phyloP scores from a whole-genome alignment of 2,797 vertebrate species.

The Graptemys geographica region DNA sequence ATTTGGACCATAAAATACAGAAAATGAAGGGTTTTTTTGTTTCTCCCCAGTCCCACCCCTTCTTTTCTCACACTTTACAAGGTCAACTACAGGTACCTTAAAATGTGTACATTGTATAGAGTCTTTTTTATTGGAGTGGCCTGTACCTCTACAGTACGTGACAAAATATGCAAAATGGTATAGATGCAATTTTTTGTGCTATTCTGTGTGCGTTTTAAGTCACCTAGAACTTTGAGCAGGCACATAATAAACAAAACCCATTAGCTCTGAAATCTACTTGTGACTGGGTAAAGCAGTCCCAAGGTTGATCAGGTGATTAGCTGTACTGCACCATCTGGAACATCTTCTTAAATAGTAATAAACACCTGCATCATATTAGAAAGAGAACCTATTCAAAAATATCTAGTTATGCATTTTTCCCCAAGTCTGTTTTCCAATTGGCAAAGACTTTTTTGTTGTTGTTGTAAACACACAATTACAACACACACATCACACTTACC shows the following conservation, averaged over 20 bases:
- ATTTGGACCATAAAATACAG: not conserved
- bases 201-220: not conserved
- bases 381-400: not conserved
- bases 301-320: rapidly evolving
- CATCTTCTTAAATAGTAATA: not conserved
- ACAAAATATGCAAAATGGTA: not conserved
- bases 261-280: not conserved
- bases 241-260: not conserved
- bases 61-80: not conserved
- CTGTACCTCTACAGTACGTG: not conserved
- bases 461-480: not conserved
- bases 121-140: not conserved
- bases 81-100: not conserved
- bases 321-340: not conserved
- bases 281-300: not conserved
- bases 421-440: not conserved
- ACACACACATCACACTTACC: not conserved
- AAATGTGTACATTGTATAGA: not conserved
- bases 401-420: not conserved
- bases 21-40: not conserved
- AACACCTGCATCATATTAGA: not conserved
- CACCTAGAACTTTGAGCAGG: not conserved
- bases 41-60: not conserved
- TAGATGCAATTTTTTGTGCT: not conserved
- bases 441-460: not conserved